Base-by-base conservation (phyloP, 2,888 invertebrate genomes). In the Acrocyrtus sp. region DNA sequence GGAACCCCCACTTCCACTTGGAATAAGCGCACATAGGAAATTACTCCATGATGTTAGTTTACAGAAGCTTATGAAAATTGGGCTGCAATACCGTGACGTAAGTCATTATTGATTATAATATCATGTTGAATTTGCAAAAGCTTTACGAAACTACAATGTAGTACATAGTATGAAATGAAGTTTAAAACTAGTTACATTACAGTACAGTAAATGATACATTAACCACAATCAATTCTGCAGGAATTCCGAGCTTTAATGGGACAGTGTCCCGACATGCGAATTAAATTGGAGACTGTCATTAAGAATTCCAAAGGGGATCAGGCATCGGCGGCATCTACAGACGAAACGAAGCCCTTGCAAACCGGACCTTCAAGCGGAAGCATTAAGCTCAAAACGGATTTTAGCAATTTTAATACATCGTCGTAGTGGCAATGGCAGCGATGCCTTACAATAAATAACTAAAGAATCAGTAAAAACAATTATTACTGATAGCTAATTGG, bases 341-440 rank as follows among this genome's bases (percentile, higher is more conserved):
- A 24, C 21, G 15, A 47, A 6, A 15, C 26, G 5, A n/a, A n/a
- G n/a, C n/a, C n/a, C n/a, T n/a, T n/a, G n/a, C n/a, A n/a, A n/a
- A 17, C 26, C 4, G 85, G 79, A 17, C 74, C 81, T 26, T 76
- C 87, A 72, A 94, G 93, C 72, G 83, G 84, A 27, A 91, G 93
- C 60, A 96, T 96, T 83, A 94, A 95, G 85, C 88, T 96, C 80
- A 96, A 95, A 87, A 96, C 95, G 1, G 94, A 96, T 86, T 97
- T 96, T 84, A 95, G 95, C 82, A 95, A 96, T 86, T 97, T 96
- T 54, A 69, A 34, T 3, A 24, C 58, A 22, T 56, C n/a, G n/a
- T n/a, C n/a, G n/a, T n/a, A n/a, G n/a, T n/a, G n/a, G n/a, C n/a
- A n/a, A n/a, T n/a, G n/a, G n/a, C n/a, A n/a, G n/a, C n/a, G n/a